These are phyloP conservation scores for Macroglossus sobrinus DNA, from an alignment of 2,113 vertebrate genomes.

Conservation along the genomic window DNA sequence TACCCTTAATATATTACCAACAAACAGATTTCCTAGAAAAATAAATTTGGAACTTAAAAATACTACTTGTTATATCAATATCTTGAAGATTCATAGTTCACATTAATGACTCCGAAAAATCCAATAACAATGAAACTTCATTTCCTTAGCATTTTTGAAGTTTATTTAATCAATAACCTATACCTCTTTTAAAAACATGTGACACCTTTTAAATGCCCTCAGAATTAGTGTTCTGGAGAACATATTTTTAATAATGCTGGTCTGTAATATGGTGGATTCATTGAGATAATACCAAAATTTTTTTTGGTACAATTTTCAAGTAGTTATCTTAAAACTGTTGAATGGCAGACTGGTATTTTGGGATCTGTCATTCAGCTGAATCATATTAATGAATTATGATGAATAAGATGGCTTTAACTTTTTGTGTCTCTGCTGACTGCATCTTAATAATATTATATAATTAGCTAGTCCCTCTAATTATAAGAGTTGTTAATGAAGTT, in stretches of 20 bases:
- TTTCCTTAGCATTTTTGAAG: neutral
- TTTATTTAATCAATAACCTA: neutral
- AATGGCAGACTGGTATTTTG: constrained; percentile 12
- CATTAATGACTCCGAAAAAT: neutral
- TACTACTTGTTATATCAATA: neutral
- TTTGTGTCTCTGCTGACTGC: neutral
- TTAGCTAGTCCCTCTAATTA: constrained; percentile 26
- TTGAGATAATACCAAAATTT: neutral
- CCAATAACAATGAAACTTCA: neutral
- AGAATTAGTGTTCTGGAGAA: neutral
- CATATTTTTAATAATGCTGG: neutral
- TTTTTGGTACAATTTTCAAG: neutral
- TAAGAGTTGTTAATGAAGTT: neutral
- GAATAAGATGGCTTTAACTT: constrained; percentile 30
- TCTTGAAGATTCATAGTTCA: neutral
- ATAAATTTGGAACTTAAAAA: neutral
- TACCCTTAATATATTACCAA: neutral
- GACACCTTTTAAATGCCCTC: neutral
- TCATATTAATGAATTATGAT: constrained; percentile 42
- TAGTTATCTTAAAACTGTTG: neutral
- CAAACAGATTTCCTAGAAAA: neutral
- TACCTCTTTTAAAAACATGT: neutral
- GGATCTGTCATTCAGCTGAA: constrained; percentile 5
- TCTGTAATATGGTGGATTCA: neutral
- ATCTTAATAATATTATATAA: neutral